Conservation (phyloP, 2,113 vertebrate genomes). For the Desmodus rotundus region DNA sequence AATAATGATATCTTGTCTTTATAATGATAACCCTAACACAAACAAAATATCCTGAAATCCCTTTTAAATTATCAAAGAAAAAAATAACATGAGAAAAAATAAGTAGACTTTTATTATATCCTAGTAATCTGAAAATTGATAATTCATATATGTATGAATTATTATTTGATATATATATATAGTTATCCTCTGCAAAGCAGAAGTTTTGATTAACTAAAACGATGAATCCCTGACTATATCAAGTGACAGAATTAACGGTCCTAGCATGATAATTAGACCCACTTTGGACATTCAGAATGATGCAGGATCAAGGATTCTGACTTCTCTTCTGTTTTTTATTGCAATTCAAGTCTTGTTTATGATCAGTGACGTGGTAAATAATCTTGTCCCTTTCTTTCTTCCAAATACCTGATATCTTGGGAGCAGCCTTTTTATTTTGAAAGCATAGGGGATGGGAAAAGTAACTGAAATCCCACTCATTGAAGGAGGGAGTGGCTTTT, state of each 20-base stretch:
- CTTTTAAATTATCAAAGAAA: conserved; percentile 57
- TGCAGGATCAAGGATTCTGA: conserved; percentile 10
- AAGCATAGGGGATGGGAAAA: background rate
- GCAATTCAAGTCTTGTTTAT: conserved; percentile 46
- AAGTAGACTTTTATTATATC: conserved; percentile 41
- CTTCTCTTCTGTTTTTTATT: conserved; percentile 1
- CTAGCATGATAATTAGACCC: background rate
- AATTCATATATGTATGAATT: too few species aligned
- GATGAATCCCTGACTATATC: background rate
- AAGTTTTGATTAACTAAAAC: conserved; percentile 48
- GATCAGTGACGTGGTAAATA: conserved; percentile 52
- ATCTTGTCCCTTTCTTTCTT: conserved; percentile 34
- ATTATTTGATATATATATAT: too few species aligned
- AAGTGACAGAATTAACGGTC: conserved; percentile 35
- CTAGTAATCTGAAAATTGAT: conserved; percentile 41
- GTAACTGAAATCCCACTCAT: background rate
- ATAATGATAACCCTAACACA: conserved; percentile 33
- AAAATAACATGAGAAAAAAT: background rate
- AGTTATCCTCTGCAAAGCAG: background rate
- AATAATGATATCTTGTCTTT: conserved; percentile 40
- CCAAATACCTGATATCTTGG: conserved; percentile 16
- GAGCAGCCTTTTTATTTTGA: conserved; percentile 12
- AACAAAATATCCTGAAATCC: conserved; percentile 45
- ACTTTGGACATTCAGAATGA: conserved; percentile 41
- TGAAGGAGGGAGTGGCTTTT: background rate